Evolutionary conservation across 2,888 invertebrate species (phyloP).

Genomic region (Lucinisca nassula): DNA sequence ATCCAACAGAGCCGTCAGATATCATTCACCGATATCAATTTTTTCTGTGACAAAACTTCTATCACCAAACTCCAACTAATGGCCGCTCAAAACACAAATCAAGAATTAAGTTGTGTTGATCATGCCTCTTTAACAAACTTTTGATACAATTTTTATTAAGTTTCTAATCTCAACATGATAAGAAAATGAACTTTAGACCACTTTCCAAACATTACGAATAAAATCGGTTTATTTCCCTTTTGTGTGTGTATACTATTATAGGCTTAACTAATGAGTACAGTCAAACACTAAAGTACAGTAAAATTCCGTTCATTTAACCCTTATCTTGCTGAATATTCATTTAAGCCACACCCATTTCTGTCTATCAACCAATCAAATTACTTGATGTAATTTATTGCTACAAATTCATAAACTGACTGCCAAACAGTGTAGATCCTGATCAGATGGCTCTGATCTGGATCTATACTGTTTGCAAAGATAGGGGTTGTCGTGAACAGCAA

Average conservation of each 20-base stretch:
- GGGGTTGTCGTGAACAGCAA: too few relatives aligned
- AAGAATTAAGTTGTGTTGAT: not conserved
- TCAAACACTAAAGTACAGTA: not conserved
- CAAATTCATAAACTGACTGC: too few relatives aligned
- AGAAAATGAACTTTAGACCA: slow-evolving; percentile 19
- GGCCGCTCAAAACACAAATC: not conserved
- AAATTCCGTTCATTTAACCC: too few relatives aligned
- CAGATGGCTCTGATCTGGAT: too few relatives aligned
- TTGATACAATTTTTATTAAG: not conserved
- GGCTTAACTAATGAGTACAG: slow-evolving; percentile 5
- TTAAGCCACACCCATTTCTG: too few relatives aligned
- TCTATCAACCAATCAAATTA: too few relatives aligned
- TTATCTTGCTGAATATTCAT: too few relatives aligned
- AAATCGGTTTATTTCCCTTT: slow-evolving; percentile 16
- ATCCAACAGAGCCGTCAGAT: not conserved
- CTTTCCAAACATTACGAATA: slow-evolving; percentile 12
- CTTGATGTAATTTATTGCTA: too few relatives aligned
- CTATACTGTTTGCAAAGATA: too few relatives aligned
- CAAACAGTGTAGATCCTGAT: too few relatives aligned
- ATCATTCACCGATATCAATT: not conserved
- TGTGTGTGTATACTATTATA: not conserved
- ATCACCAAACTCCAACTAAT: not conserved
- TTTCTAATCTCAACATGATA: not conserved
- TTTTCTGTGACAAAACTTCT: not conserved
- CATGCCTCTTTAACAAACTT: not conserved